Evolutionary conservation across 2,888 invertebrate species (phyloP), one percentile per base, ranked within the genome.

Genomic region (Xestia ashworthii): DNA sequence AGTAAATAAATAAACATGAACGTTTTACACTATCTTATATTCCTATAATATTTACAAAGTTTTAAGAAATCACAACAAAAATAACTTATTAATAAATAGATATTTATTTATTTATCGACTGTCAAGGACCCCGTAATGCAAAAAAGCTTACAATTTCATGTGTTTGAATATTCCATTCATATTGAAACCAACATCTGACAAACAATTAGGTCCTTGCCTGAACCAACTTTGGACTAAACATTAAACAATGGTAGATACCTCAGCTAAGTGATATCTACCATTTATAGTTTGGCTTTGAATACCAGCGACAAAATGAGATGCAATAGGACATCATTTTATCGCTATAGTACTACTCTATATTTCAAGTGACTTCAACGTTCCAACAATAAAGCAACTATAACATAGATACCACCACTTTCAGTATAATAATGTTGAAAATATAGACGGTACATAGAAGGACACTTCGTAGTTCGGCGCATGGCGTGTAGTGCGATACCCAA

Each of bases 31-130:
- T 92, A 91, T 84, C 89, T 90, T 89, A 89, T 87, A 90, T 90
- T 89, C 64, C 84, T 88, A 89, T 86, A 86, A 87, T 91, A 91
- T 91, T 90, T 91, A 91, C 91, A 91, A 95, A 90, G 90, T 92
- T 93, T 92, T 90, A 92, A 90, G 92, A 91, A 84, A 94, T 95
- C 93, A 95, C 94, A 95, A 96, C 95, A 93, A 94, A 94, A 95
- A 93, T 94, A 95, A 95, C 93, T 94, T 95, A 95, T 90, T 89
- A 92, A 94, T 93, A 94, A 95, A 95, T 94, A 93, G 90, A 89
- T 90, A 90, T 89, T 87, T 86, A 89, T 89, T 88, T 86, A 87
- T 87, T 83, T 74, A 68, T 66, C 76, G 76, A 74, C 74, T 78
- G 82, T 53, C 64, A 55, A 74, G 55, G 64, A 77, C 72, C 74